These are phyloP conservation scores for Platyrinchus mystaceus DNA, from an alignment of 2,797 vertebrate genomes.

Conservation along the genomic window DNA sequence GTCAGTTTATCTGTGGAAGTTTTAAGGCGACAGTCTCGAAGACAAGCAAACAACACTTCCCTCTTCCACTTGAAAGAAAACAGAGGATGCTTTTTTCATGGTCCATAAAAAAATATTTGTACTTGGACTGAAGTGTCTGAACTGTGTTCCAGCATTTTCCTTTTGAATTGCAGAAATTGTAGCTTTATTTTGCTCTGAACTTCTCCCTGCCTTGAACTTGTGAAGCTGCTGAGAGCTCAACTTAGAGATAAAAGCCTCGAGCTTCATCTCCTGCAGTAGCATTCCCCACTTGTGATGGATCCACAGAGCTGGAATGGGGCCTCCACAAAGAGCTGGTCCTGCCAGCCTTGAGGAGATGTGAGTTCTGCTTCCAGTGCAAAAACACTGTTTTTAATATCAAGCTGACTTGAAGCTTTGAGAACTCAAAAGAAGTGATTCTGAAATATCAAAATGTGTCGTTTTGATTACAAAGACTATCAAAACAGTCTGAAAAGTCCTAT, in stretches of 20 bases:
- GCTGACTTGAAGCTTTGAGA: background rate
- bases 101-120: background rate
- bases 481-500: background rate
- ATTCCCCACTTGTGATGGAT: background rate
- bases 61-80: background rate
- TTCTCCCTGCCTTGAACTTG: background rate
- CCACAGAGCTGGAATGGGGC: accelerated
- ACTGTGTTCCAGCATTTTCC: background rate
- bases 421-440: background rate
- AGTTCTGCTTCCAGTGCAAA: background rate
- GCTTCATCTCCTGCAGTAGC: background rate
- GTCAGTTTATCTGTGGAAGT: background rate
- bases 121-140: background rate
- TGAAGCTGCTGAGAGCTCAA: background rate
- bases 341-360: background rate
- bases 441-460: background rate
- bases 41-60: background rate
- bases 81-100: background rate
- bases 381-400: background rate
- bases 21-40: background rate
- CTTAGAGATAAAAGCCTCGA: background rate
- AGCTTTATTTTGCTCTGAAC: background rate
- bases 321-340: background rate
- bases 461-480: background rate
- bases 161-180: background rate